These are phyloP conservation scores for Schizopygopsis malacanthus DNA, from an alignment of 2,797 vertebrate genomes.

Conservation along the genomic window DNA sequence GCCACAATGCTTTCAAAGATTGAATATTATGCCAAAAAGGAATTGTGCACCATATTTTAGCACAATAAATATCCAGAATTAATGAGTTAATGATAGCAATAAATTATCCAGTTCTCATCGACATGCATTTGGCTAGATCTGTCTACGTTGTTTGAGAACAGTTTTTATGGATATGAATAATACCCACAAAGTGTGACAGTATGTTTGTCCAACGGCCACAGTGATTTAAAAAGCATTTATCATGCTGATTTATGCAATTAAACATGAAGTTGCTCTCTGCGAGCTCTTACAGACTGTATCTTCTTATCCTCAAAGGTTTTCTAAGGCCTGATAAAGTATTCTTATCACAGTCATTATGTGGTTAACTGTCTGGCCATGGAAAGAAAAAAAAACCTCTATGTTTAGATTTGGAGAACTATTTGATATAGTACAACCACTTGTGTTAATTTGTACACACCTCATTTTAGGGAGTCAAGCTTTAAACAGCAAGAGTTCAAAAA, in stretches of 20 bases:
- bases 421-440: slow-evolving; percentile 65
- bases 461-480: slow-evolving; percentile 70
- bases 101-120: slow-evolving; percentile 63
- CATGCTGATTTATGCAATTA: slow-evolving; percentile 85
- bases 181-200: slow-evolving; percentile 72
- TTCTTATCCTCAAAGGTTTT: slow-evolving; percentile 86
- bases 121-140: slow-evolving; percentile 71
- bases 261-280: slow-evolving; percentile 82
- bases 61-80: background rate
- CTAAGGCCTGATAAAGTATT: slow-evolving; percentile 74
- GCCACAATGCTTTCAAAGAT: background rate
- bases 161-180: slow-evolving; percentile 72
- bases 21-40: background rate
- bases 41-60: no score
- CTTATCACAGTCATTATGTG: slow-evolving; percentile 80
- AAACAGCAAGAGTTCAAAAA: slow-evolving; percentile 70
- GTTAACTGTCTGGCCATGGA: slow-evolving; percentile 81
- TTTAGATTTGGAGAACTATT: slow-evolving; percentile 71
- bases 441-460: slow-evolving; percentile 71
- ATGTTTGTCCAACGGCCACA: slow-evolving; percentile 71
- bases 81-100: background rate
- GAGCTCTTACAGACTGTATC: slow-evolving; percentile 79
- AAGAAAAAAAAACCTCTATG: slow-evolving; percentile 63
- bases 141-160: slow-evolving; percentile 66
- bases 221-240: slow-evolving; percentile 82